Percentiles rank a stretch among this genome's conserved stretches.
Conservation (phyloP, 37 sponge, comb jelly and placozoan genomes). For the Oscarella lobularis region DNA sequence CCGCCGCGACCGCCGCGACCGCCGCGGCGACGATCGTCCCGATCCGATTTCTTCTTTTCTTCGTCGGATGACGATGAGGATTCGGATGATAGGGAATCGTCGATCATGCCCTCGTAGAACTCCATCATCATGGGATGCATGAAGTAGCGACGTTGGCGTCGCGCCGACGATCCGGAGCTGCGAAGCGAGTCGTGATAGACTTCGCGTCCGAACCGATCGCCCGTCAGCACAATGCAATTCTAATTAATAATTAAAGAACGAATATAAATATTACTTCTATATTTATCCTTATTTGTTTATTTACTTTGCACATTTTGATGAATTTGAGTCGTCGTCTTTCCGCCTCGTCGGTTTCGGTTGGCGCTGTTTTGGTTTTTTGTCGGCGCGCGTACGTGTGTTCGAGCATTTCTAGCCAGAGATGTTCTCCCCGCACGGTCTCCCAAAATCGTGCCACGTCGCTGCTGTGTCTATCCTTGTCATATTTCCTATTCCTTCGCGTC, state of each 20-base stretch:
- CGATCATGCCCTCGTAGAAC: neutral
- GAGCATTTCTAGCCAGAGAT: neutral
- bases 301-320: neutral
- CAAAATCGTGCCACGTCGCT: neutral
- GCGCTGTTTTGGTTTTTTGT: too few relatives aligned
- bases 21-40: too few relatives aligned
- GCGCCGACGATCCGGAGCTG: neutral
- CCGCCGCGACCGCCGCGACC: too few relatives aligned
- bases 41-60: too few relatives aligned
- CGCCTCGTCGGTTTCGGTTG: neutral
- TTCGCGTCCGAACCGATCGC: too few relatives aligned
- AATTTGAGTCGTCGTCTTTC: neutral
- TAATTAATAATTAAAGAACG: too few relatives aligned
- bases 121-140: slow-evolving; percentile 1
- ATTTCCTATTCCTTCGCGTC: too few relatives aligned
- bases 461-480: neutral
- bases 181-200: slow-evolving; percentile 2
- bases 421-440: neutral
- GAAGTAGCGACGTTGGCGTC: neutral
- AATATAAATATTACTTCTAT: too few relatives aligned
- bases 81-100: neutral
- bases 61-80: neutral
- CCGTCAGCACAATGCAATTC: too few relatives aligned
- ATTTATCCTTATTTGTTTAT: too few relatives aligned
- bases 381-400: neutral